Evolutionary conservation across 1,140 invertebrate species (phyloP).

Genomic region (Muscidifurax raptorellus): DNA sequence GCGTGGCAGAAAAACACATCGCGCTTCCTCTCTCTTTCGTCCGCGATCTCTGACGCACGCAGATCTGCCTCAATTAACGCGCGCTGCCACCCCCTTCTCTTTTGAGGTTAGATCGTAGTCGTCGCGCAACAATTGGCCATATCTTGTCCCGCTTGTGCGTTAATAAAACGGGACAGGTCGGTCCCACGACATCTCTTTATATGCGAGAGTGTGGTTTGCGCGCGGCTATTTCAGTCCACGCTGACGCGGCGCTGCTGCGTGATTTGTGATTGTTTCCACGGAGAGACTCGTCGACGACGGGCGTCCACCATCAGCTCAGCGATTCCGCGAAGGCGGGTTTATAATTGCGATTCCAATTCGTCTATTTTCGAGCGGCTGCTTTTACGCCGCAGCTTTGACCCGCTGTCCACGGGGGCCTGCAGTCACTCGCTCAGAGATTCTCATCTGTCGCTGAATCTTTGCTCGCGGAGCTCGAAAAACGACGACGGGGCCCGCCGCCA

Average conservation of each 20-base stretch:
- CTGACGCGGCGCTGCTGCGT: background rate
- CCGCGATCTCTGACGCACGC: no score
- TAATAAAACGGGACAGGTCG: background rate
- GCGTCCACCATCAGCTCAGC: background rate
- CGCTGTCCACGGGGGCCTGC: no score
- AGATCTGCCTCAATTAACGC: no score
- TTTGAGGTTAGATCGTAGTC: background rate
- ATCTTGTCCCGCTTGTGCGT: background rate
- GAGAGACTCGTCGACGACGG: slow-evolving; percentile 8
- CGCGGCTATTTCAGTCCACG: background rate
- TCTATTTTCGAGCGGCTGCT: slow-evolving; percentile 27
- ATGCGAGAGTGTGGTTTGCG: no score
- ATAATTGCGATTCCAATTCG: slow-evolving; percentile 35
- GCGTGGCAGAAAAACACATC: background rate
- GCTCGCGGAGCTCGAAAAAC: no score
- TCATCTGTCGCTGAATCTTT: no score
- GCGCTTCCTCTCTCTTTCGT: no score
- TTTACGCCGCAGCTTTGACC: background rate
- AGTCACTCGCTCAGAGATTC: no score
- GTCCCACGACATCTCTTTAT: slow-evolving; percentile 24
- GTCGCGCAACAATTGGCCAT: background rate
- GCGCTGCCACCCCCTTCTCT: background rate
- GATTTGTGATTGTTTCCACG: slow-evolving; percentile 47
- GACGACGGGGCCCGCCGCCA: no score
- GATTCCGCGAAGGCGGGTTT: slow-evolving; percentile 37